These are phyloP conservation scores for Camponotus floridanus DNA, from an alignment of 1,140 invertebrate species.

Conservation along the genomic window DNA sequence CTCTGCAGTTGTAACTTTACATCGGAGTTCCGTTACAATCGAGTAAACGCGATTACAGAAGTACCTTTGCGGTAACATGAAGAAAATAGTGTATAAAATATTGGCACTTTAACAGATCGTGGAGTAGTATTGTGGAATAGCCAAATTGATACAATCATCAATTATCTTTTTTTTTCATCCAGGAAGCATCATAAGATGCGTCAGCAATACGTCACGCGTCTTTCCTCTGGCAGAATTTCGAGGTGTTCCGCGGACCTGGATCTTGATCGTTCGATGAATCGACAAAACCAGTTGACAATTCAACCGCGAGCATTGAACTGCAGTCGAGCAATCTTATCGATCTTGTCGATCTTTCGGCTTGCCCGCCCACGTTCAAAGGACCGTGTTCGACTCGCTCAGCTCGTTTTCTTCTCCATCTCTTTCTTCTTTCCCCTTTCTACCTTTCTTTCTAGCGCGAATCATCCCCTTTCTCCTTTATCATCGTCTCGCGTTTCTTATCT, in stretches of 20 bases:
- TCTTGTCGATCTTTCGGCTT: slow-evolving; percentile 68
- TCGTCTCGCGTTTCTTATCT: slow-evolving; percentile 49
- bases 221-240: slow-evolving; percentile 27
- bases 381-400: slow-evolving; percentile 36
- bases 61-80: background rate
- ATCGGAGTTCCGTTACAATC: background rate
- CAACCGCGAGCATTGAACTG: slow-evolving; percentile 58
- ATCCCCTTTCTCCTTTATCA: slow-evolving; percentile 61
- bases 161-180: background rate
- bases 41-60: background rate
- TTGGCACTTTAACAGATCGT: background rate
- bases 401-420: slow-evolving; percentile 37
- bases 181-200: slow-evolving; percentile 8
- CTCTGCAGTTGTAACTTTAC: background rate
- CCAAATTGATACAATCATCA: slow-evolving; percentile 28
- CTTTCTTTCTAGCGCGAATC: slow-evolving; percentile 23
- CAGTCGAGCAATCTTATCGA: slow-evolving; percentile 63
- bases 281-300: slow-evolving; percentile 62
- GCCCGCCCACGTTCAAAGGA: slow-evolving; percentile 64
- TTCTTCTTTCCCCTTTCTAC: slow-evolving; percentile 19
- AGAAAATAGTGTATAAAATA: background rate
- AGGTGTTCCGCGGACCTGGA: slow-evolving; percentile 16
- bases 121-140: background rate
- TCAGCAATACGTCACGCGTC: background rate
- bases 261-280: slow-evolving; percentile 55